These are phyloP conservation scores for Acanthoscelides obtectus DNA, from an alignment of 2,888 invertebrate genomes.

Conservation along the genomic window DNA sequence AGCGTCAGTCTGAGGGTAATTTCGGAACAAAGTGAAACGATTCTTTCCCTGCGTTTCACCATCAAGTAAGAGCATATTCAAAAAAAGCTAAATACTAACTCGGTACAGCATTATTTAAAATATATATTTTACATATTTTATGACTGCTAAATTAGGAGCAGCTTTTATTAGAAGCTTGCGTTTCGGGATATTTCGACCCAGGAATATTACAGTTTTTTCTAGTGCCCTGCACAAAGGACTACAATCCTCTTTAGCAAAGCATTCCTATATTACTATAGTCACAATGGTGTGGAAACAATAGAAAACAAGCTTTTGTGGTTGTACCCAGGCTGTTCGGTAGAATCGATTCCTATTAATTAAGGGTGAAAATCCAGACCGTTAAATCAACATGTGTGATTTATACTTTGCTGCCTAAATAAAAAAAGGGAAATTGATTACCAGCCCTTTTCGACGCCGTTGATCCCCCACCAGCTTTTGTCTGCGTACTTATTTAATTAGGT, in stretches of 20 bases:
- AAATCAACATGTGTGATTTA: constrained; percentile 10
- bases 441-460: not conserved
- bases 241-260: not conserved
- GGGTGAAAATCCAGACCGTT: not conserved
- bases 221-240: too few relatives aligned
- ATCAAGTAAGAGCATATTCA: too few relatives aligned
- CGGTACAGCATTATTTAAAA: too few relatives aligned
- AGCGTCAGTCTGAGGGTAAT: too few relatives aligned
- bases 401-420: constrained; percentile 6
- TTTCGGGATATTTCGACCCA: too few relatives aligned
- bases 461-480: not conserved
- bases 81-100: too few relatives aligned
- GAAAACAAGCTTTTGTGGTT: not conserved
- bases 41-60: too few relatives aligned
- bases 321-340: not conserved
- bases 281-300: not conserved
- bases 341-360: not conserved
- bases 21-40: too few relatives aligned
- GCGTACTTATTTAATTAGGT: not conserved
- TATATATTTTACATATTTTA: too few relatives aligned
- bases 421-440: constrained; percentile 2
- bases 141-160: too few relatives aligned
- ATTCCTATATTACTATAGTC: not conserved
- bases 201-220: too few relatives aligned
- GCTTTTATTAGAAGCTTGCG: too few relatives aligned